A percentile compares a stretch with the other conserved stretches of the same genome.
Conservation (phyloP, 2,797 vertebrate genomes). For the Cygnus olor region DNA sequence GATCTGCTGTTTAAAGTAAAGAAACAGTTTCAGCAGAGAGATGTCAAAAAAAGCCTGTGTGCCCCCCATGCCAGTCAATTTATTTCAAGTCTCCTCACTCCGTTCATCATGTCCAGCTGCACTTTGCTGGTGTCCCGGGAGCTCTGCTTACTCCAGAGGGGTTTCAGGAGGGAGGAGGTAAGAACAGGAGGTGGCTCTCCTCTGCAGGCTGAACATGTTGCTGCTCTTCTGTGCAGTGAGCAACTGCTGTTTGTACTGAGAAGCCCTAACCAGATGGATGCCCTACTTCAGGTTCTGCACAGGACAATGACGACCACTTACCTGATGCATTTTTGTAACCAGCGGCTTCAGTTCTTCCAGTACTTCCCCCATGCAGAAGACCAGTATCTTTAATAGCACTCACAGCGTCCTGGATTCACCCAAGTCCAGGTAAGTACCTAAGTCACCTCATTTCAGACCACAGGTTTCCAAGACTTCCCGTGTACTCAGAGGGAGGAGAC, state of each 20-base stretch:
- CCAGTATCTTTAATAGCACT: not conserved
- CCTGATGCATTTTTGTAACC: not conserved
- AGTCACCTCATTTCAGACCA: not conserved
- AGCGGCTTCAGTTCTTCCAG: not conserved
- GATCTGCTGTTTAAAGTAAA: not conserved
- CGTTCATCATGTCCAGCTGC: not conserved
- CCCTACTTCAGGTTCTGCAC: not conserved
- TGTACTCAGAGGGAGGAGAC: not conserved
- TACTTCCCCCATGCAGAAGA: not conserved
- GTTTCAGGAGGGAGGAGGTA: not conserved
- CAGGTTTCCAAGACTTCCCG: not conserved
- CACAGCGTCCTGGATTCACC: not conserved
- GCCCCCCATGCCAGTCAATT: not conserved
- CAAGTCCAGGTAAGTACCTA: not conserved
- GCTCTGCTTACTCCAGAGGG: accelerated
- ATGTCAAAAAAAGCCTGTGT: not conserved
- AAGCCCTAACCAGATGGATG: not conserved
- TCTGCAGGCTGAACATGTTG: not conserved
- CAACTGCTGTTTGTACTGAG: not conserved
- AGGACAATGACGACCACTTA: not conserved
- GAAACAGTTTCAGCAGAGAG: not conserved
- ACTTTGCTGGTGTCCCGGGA: not conserved
- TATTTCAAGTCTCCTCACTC: not conserved
- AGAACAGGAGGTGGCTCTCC: not conserved
- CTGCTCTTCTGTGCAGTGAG: not conserved